Percentiles rank a stretch among this genome's conserved stretches.
Conservation (phyloP, 2,113 vertebrate species). For the Nerophis lumbriciformis region DNA sequence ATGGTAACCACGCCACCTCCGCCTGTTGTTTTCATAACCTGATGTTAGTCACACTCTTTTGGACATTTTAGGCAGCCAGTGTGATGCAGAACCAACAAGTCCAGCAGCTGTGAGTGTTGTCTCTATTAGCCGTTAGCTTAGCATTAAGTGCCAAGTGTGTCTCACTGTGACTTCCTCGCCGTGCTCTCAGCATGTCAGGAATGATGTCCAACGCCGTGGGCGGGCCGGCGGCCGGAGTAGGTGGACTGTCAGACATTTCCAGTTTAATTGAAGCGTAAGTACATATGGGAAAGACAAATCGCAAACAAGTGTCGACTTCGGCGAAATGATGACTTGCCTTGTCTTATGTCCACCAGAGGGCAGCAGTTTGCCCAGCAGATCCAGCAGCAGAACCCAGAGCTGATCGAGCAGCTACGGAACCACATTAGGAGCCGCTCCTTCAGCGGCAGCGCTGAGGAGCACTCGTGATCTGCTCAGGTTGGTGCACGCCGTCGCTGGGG, state of each 20-base stretch:
- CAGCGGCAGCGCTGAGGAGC: constrained; percentile 90
- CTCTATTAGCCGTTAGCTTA: neutral
- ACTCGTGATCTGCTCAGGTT: constrained; percentile 79
- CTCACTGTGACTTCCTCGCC: constrained; percentile 15
- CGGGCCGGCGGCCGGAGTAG: constrained; percentile 88
- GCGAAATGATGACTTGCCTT: too few species aligned
- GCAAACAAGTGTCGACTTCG: too few species aligned
- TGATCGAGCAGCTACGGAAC: constrained; percentile 94
- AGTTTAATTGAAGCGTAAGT: constrained; percentile 97
- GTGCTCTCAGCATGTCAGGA: constrained; percentile 85
- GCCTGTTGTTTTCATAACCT: neutral
- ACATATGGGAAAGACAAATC: neutral
- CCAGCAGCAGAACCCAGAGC: constrained; percentile 96
- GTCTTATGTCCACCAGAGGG: constrained; percentile 69
- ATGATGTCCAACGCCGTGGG: constrained; percentile 97
- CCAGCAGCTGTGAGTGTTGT: constrained; percentile 89
- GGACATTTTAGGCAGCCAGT: constrained; percentile 80
- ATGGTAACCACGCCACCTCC: constrained; percentile 78
- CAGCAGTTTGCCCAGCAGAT: constrained; percentile 99
- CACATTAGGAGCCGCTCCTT: constrained; percentile 94
- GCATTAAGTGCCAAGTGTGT: neutral
- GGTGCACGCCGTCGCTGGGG: neutral
- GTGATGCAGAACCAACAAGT: constrained; percentile 99
- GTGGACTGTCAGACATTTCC: constrained; percentile 90
- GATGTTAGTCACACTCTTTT: too few species aligned